A percentile compares a stretch with the other conserved stretches of the same genome.
phyloP scores from a whole-genome alignment of 2,888 invertebrate species.

The Troilus luridus region DNA sequence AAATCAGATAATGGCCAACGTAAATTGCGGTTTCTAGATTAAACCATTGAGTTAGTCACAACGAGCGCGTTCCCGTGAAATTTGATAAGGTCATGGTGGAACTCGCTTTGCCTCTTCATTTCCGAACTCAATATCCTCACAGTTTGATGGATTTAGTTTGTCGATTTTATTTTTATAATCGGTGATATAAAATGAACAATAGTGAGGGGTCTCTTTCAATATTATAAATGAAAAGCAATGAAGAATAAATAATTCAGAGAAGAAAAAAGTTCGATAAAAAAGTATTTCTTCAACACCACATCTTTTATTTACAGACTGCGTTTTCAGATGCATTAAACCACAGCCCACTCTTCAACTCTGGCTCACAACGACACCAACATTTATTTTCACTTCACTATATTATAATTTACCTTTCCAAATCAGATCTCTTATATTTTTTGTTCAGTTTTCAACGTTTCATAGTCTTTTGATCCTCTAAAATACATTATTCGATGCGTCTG shows the following conservation, averaged over 20 bases:
- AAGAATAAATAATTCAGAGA: background rate
- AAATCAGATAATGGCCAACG: background rate
- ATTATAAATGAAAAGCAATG: background rate
- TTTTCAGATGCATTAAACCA: background rate
- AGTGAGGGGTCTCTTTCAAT: too few relatives aligned
- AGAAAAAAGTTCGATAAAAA: background rate
- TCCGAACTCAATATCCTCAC: background rate
- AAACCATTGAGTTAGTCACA: background rate
- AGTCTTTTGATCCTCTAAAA: too few relatives aligned
- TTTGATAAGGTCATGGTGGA: background rate
- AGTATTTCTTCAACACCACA: background rate
- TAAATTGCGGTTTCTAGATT: background rate
- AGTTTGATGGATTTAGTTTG: background rate
- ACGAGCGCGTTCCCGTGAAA: background rate
- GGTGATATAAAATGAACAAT: too few relatives aligned
- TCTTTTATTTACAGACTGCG: background rate
- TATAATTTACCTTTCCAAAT: background rate
- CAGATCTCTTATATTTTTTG: too few relatives aligned
- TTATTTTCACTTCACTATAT: background rate
- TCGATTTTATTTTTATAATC: background rate
- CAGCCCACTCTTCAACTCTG: background rate
- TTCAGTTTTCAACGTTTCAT: too few relatives aligned
- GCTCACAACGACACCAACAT: background rate
- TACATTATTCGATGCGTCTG: too few relatives aligned
- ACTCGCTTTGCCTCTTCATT: background rate